Percentiles rank a stretch among this genome's conserved stretches.
These are phyloP conservation scores for Pandemis corylana DNA, from an alignment of 2,888 invertebrate genomes.

Conservation along the genomic window DNA sequence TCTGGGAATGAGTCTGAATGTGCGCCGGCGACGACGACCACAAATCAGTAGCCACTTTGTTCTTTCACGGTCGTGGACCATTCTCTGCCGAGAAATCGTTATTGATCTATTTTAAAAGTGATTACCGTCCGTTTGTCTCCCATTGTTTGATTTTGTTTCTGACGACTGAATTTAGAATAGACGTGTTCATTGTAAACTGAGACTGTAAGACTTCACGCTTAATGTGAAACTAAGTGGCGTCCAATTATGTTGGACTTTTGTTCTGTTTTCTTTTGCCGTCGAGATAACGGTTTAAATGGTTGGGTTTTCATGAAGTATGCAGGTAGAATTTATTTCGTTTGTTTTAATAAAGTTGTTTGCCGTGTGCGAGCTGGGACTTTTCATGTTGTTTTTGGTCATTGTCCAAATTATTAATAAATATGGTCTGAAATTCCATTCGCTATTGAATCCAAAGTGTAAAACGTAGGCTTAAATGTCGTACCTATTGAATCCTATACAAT, in stretches of 20 bases:
- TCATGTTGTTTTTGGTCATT: constrained; percentile 1
- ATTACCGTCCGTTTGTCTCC: constrained; percentile 66
- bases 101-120: constrained; percentile 72
- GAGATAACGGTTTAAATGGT: constrained; percentile 41
- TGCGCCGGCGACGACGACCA: constrained; percentile 64
- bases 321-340: constrained; percentile 39
- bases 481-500: constrained; percentile 71
- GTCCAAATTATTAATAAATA: neutral
- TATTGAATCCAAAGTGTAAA: constrained; percentile 48
- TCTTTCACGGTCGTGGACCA: constrained; percentile 70
- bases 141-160: constrained; percentile 63
- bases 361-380: constrained; percentile 18
- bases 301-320: constrained; percentile 39
- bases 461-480: constrained; percentile 68
- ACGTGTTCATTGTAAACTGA: constrained; percentile 57
- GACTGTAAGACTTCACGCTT: constrained; percentile 64
- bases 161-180: constrained; percentile 55
- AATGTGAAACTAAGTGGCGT: constrained; percentile 66
- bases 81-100: constrained; percentile 65
- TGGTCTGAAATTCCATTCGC: neutral
- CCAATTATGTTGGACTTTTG: constrained; percentile 52
- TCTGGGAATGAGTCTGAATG: constrained; percentile 70
- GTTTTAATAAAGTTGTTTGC: constrained; percentile 27
- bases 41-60: constrained; percentile 81
- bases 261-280: constrained; percentile 39